A percentile compares a stretch with the other conserved stretches of the same genome.
phyloP scores from a whole-genome alignment of 2,888 invertebrate species.

The Cephus nigrinus region DNA sequence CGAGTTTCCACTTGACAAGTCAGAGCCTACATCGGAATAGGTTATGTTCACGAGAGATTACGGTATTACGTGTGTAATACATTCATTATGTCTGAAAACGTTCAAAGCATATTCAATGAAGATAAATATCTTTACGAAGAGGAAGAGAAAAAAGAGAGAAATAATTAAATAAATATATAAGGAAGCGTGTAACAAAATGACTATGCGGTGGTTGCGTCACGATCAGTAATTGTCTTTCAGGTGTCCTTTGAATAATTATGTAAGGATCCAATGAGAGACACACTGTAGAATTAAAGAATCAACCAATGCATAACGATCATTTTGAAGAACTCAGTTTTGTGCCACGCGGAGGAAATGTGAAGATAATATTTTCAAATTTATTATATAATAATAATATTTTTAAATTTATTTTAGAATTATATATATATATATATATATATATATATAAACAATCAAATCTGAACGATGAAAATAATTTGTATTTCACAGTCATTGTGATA shows the following conservation, averaged over 20 bases:
- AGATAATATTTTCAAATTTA: neutral
- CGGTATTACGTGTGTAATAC: neutral
- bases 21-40: neutral
- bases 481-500: neutral
- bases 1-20: neutral
- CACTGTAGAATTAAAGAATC: neutral
- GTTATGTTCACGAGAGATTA: neutral
- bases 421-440: no score
- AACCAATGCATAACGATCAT: neutral
- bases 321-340: neutral
- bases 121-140: neutral
- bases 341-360: neutral
- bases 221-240: neutral
- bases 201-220: neutral
- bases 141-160: neutral
- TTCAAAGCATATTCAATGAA: neutral
- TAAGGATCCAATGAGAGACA: neutral
- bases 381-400: no score
- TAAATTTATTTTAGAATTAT: no score
- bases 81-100: neutral
- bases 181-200: neutral
- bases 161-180: neutral
- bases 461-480: neutral
- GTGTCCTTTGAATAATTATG: neutral
- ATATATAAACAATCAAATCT: no score